Evolutionary conservation across 2,888 invertebrate genomes (phyloP), one percentile per base, ranked within the genome.

Genomic region (Notocelia uddmanniana): DNA sequence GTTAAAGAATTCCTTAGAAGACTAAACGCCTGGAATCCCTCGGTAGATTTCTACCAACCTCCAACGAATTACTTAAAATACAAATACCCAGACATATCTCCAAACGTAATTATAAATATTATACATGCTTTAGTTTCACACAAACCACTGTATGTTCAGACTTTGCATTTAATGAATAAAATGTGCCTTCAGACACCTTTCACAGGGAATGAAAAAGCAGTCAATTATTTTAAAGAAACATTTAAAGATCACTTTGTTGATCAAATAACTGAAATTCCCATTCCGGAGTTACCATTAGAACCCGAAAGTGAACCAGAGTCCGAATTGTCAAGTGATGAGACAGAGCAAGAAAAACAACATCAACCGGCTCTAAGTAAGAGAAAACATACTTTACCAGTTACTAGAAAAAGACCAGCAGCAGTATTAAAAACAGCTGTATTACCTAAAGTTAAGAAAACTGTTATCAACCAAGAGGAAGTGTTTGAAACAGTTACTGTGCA

Each of bases 151-250:
- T 99, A 99, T 84, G 96, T 95, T 0, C 96, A 97, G 94, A 95
- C 97, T 11, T 84, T 99, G 59, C 98, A 99, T 91, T 94, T 99
- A 67, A 98, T 99, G 98, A 99, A 99, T 85, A 97, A 97, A 89
- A 98, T 99, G 98, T 97, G 97, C 85, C 89, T 99, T 62, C 96
- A 97, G 19, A 95, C 96, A 55, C 99, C 99, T 0, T 98, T 99
- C 90, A 94, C 89, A 77, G 84, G 94, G 55, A 93, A 94, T 75
- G 75, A 80, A 31, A 84, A 86, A 75, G 85, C 89, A 15, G 19
- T 86, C 10, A 66, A 77, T 8, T 87, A 82, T 76, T 92, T 94
- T 68, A 90, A 89, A 80, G 86, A 91, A 71, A 86, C 77, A 31
- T 93, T 89, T 73, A 83, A 78, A 59, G 76, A 84, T n/a, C 83